phyloP scores from a whole-genome alignment of 2,797 vertebrate genomes.

The Heterohyrax brucei region DNA sequence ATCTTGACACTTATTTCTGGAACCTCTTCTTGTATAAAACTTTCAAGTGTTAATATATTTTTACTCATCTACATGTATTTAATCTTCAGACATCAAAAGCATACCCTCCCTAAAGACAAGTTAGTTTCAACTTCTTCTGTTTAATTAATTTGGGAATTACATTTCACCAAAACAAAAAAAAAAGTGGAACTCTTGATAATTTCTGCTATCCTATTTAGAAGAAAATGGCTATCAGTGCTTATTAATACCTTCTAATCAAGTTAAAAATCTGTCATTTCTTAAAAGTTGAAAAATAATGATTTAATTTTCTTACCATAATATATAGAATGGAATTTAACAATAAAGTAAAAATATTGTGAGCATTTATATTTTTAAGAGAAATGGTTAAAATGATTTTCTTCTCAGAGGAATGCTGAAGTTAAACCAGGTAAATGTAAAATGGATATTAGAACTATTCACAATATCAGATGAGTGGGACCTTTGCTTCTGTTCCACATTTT shows the following conservation, averaged over 20 bases:
- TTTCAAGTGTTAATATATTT: background rate
- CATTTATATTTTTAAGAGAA: background rate
- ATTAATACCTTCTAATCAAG: slow-evolving; percentile 30
- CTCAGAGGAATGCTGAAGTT: background rate
- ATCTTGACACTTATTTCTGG: background rate
- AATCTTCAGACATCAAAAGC: background rate
- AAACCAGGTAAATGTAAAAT: background rate
- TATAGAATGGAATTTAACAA: background rate
- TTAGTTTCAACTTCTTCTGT: background rate
- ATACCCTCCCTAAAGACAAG: background rate
- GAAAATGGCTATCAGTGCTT: slow-evolving; percentile 27
- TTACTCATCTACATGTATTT: slow-evolving; percentile 50
- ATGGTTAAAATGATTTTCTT: background rate
- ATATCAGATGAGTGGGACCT: background rate
- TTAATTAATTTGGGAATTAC: slow-evolving; percentile 33
- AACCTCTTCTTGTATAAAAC: slow-evolving; percentile 18
- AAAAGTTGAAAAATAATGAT: background rate
- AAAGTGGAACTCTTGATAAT: slow-evolving; percentile 26
- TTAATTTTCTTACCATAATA: background rate
- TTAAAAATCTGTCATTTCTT: slow-evolving; percentile 8
- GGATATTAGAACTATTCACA: background rate
- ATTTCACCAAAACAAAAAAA: background rate
- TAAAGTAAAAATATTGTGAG: background rate
- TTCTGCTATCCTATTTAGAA: slow-evolving; percentile 8
- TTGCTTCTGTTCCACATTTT: background rate